A percentile compares a stretch with the other conserved stretches of the same genome.
Conservation (phyloP, 2,797 vertebrate species). For the Mormyrops attenuatus region DNA sequence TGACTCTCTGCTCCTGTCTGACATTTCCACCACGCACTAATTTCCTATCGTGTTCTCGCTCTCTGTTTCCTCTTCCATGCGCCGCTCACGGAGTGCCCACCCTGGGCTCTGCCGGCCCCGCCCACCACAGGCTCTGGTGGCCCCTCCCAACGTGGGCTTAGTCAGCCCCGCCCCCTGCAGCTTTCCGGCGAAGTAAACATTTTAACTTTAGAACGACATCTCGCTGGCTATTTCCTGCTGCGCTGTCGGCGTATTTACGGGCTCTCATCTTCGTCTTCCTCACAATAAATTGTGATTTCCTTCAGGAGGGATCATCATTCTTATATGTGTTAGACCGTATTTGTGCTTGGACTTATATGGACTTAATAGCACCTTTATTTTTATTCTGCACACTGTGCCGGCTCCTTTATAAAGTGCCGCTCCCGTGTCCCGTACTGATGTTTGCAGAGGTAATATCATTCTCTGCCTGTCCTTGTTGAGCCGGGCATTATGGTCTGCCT, state of each 20-base stretch:
- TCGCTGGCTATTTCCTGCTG: not conserved
- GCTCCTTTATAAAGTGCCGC: not conserved
- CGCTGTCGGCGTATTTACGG: not conserved
- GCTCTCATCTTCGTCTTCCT: not conserved
- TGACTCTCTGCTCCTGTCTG: not conserved
- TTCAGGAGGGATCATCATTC: not conserved
- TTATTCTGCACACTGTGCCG: not conserved
- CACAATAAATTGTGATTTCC: not conserved
- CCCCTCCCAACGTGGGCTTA: not conserved
- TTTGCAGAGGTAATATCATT: not conserved
- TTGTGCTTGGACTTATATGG: not conserved
- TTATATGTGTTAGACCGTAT: not conserved
- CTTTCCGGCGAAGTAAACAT: not conserved
- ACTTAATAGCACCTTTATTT: not conserved
- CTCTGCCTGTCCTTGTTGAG: not conserved
- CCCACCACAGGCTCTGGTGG: not conserved
- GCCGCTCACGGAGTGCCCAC: not conserved
- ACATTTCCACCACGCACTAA: not conserved
- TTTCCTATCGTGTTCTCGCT: not conserved
- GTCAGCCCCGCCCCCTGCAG: not conserved
- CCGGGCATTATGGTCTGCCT: not conserved
- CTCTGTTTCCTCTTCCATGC: not conserved
- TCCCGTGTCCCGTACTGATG: not conserved
- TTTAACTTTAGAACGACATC: not conserved
- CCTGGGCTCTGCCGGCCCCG: not conserved